Evolutionary conservation across 2,797 vertebrate species (phyloP), one percentile per base, ranked within the genome.

Genomic region (Notolabrus celidotus): DNA sequence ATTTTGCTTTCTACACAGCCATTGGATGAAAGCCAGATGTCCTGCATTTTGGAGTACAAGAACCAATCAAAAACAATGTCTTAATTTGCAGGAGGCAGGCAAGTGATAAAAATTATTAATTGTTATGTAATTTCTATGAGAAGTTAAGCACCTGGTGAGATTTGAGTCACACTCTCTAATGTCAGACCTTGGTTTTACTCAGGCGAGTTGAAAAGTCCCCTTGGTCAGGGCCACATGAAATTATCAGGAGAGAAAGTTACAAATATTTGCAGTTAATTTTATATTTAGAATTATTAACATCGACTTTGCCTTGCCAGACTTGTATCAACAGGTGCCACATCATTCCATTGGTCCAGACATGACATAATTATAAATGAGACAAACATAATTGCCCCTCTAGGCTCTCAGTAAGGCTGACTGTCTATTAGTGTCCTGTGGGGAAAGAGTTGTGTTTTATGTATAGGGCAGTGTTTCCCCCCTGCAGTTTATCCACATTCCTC

Each of bases 361-460:
- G 57, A 75, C 77, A 71, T 46, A 53, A 74, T 65, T 82, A 70
- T 80, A 77, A 85, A 81, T 79, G 52, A 83, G 83, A 58, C 56
- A 60, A 82, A 86, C 58, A 79, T 69, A 72, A 79, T 66, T 65
- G 68, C 52, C 65, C 67, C 74, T 53, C 23, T 73, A 77, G 79
- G 83, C 78, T 67, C 68, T 64, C 66, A 29, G 75, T 22, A 69
- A 51, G 62, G 67, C 38, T 59, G 50, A 63, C 82, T 54, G 63
- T 86, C 80, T 57, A 82, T 82, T 85, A 86, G 74, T 52, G 66
- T 82, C 80, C 74, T 80, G 74, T 46, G 69, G 80, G 73, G 80
- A 81, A 74, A 76, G 67, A 51, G 69, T 56, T 53, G 54, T 74
- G 78, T 87, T 82, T n/a, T 86, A 69, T 56, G 57, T 58, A 60